Conservation (phyloP, 1,140 invertebrate genomes). For the Neotoxoptera formosana region DNA sequence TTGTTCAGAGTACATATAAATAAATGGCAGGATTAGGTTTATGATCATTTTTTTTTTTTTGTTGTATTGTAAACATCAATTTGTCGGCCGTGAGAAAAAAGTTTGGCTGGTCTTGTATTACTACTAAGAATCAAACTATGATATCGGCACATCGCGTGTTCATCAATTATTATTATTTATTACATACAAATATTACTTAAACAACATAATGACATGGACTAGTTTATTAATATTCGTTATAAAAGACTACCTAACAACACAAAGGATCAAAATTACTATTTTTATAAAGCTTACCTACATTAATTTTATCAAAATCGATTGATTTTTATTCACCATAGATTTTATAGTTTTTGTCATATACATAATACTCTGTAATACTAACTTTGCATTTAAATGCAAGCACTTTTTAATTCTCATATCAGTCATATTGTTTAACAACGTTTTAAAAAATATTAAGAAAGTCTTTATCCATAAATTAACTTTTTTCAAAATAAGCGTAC, state of each 20-base stretch:
- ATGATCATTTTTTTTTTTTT: background rate
- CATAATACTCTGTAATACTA: too few species aligned
- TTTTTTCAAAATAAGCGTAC: too few species aligned
- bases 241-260: background rate
- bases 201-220: background rate
- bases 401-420: too few species aligned
- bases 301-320: background rate
- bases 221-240: background rate
- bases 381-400: too few species aligned
- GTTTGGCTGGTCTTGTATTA: background rate
- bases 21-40: background rate
- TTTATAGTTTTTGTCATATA: too few species aligned
- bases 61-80: background rate
- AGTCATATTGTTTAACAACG: too few species aligned
- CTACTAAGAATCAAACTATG: background rate
- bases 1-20: background rate
- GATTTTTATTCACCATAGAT: too few species aligned
- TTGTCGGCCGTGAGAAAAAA: background rate
- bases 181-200: background rate
- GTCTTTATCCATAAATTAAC: too few species aligned
- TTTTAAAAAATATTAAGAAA: too few species aligned
- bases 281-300: background rate
- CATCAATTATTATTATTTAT: background rate
- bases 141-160: background rate
- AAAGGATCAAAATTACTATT: background rate